Evolutionary conservation across 2,113 vertebrate species (phyloP), one percentile per base, ranked within the genome.

Genomic region (Scytalopus superciliaris): DNA sequence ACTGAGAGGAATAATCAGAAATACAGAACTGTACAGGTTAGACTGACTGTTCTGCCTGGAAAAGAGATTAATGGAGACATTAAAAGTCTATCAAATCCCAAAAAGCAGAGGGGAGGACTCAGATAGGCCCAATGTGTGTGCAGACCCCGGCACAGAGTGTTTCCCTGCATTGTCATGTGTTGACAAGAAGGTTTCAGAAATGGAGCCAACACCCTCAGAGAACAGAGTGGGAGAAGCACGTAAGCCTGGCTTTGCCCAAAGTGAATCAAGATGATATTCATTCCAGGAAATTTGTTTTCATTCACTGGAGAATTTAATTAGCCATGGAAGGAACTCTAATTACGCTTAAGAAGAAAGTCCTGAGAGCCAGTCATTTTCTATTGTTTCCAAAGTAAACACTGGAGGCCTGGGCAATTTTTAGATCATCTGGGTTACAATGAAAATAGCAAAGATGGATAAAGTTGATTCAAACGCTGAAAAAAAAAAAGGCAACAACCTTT

Each of bases 291-390:
- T 93, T 86, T 75, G 94, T 85, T 91, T 96, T 92, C 67, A 78
- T 96, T 97, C 95, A 88, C 93, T 80, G 87, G 79, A 83, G 94
- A 91, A 89, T 92, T 91, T 96, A 96, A 97, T 97, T 96, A 96
- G 87, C 94, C 92, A 37, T 76, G 93, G 89, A 96, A 96, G 93
- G 83, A 93, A 91, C 93, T 92, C 92, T 90, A 94, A 97, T 97
- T 88, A 90, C 3, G 2, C 67, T 28, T 12, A 28, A 84, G 78
- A 52, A 74, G 42, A 87, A 84, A 59, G 37, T 57, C 52, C 70
- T 33, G 80, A 59, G 47, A 72, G 60, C 74, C 84, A 81, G 85
- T 69, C 91, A 67, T 89, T 80, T 93, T 64, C 93, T 90, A 60
- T 92, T 87, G 55, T 93, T 83, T 64, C 91, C 12, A 90, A 92